A percentile compares a stretch with the other conserved stretches of the same genome.
These are phyloP conservation scores for Meghimatium bilineatum DNA, from an alignment of 2,888 invertebrate genomes.

Conservation along the genomic window DNA sequence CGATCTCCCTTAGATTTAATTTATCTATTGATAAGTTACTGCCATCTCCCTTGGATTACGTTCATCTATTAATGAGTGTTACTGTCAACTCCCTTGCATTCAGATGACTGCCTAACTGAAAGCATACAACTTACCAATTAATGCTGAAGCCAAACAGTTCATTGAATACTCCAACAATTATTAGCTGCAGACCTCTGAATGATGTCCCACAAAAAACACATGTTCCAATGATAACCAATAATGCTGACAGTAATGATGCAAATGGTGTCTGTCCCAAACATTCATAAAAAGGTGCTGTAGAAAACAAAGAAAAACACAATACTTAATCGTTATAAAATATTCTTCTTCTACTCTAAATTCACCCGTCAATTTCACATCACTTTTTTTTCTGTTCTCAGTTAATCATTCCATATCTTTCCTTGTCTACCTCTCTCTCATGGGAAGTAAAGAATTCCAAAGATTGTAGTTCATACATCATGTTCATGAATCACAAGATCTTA, in stretches of 20 bases:
- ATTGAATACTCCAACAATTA: constrained; percentile 70
- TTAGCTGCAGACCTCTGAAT: constrained; percentile 71
- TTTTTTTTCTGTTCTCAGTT: no score
- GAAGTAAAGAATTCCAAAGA: neutral
- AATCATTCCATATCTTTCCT: no score
- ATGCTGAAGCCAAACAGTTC: constrained; percentile 73
- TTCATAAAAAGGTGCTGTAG: constrained; percentile 51
- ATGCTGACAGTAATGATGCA: constrained; percentile 74
- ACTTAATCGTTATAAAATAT: neutral
- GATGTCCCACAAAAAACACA: constrained; percentile 76
- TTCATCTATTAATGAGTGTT: no score
- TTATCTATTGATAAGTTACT: no score
- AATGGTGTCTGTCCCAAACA: constrained; percentile 73
- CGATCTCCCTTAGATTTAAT: no score
- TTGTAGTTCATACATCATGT: neutral
- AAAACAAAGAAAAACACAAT: neutral
- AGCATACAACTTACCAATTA: constrained; percentile 63
- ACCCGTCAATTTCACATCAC: neutral
- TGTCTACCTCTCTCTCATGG: no score
- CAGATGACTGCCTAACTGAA: neutral
- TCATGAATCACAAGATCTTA: no score
- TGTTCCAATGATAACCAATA: constrained; percentile 73
- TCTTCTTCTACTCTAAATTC: neutral
- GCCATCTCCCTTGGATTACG: no score
- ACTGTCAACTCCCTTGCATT: no score